phyloP scores from a whole-genome alignment of 1,140 invertebrate genomes.

The Trichonephila clavipes region DNA sequence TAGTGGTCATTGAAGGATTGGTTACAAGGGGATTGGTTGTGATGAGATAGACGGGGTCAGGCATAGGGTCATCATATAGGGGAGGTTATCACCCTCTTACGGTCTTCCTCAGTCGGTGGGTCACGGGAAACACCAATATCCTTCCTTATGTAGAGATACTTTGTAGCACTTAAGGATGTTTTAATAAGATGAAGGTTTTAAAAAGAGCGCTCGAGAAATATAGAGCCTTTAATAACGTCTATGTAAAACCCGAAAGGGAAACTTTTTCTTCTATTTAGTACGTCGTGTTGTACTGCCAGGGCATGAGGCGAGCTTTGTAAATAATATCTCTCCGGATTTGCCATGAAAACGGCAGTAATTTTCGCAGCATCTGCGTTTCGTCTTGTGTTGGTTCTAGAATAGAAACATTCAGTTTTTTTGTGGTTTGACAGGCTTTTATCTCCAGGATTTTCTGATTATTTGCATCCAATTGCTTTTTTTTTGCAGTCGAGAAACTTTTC shows the following conservation, averaged over 20 bases:
- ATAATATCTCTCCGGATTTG: background rate
- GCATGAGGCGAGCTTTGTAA: background rate
- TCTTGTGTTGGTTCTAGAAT: background rate
- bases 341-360: background rate
- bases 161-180: slow-evolving; percentile 27
- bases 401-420: background rate
- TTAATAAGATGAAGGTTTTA: slow-evolving; percentile 25
- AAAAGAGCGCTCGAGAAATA: slow-evolving; percentile 4
- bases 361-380: background rate
- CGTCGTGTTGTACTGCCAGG: background rate
- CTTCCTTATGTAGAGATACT: background rate
- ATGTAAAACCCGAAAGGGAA: background rate
- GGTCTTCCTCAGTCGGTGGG: background rate
- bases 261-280: background rate
- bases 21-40: background rate
- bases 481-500: too few species aligned
- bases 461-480: background rate
- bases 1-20: slow-evolving; percentile 17
- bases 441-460: background rate
- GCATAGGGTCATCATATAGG: background rate
- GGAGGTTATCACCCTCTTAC: slow-evolving; percentile 13
- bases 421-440: background rate
- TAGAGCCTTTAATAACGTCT: background rate
- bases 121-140: background rate
- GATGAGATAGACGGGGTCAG: slow-evolving; percentile 25